phyloP scores from a whole-genome alignment of 2,888 invertebrate genomes.

The Abrostola triplasia region DNA sequence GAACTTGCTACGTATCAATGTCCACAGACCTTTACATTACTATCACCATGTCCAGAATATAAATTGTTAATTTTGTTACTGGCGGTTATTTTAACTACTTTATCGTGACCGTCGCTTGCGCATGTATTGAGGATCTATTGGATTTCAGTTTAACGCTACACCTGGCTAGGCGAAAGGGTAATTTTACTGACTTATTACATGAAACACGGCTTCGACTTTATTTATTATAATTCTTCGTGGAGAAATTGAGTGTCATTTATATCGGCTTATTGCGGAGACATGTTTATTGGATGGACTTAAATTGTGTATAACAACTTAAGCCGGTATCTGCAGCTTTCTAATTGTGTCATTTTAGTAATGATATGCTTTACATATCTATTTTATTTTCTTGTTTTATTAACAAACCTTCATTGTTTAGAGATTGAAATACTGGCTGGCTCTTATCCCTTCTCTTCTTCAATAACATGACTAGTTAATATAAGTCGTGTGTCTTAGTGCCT shows the following conservation, averaged over 20 bases:
- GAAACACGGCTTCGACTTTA: slow-evolving; percentile 24
- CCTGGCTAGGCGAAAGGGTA: slow-evolving; percentile 40
- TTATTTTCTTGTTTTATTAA: too few relatives aligned
- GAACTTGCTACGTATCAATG: slow-evolving; percentile 12
- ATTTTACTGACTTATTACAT: slow-evolving; percentile 9
- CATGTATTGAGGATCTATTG: slow-evolving; percentile 28
- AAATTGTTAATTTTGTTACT: slow-evolving; percentile 56
- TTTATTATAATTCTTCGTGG: slow-evolving; percentile 34
- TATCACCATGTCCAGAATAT: slow-evolving; percentile 55
- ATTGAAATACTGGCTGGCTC: too few relatives aligned
- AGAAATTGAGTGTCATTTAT: slow-evolving; percentile 20
- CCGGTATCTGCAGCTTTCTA: too few relatives aligned
- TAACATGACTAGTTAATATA: too few relatives aligned
- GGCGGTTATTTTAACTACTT: slow-evolving; percentile 50
- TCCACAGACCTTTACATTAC: slow-evolving; percentile 37
- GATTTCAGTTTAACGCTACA: slow-evolving; percentile 42
- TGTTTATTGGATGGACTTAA: too few relatives aligned
- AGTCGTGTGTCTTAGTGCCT: too few relatives aligned
- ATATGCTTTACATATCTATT: too few relatives aligned
- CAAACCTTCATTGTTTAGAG: too few relatives aligned
- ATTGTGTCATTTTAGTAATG: too few relatives aligned
- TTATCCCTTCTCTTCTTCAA: too few relatives aligned
- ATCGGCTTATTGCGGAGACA: too few relatives aligned
- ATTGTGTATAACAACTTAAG: too few relatives aligned
- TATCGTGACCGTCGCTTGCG: slow-evolving; percentile 58